Percentiles rank a stretch among this genome's conserved stretches.
phyloP scores from a whole-genome alignment of 2,797 vertebrate species.

The Hipposideros larvatus region DNA sequence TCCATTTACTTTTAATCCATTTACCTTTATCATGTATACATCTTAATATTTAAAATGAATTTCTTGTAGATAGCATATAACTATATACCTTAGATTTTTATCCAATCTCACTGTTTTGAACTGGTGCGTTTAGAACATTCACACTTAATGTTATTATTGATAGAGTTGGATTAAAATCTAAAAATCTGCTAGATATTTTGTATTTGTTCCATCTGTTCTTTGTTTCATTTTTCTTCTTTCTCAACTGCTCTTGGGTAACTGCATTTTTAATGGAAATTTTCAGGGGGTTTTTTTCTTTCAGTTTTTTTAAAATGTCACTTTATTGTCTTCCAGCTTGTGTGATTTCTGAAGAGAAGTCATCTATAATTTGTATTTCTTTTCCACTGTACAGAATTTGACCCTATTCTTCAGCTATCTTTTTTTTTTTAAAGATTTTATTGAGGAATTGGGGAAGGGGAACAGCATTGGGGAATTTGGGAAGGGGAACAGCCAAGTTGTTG shows the following conservation, averaged over 20 bases:
- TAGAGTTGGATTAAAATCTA: background rate
- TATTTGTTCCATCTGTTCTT: background rate
- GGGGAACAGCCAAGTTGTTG: too few relatives aligned
- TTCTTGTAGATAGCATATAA: background rate
- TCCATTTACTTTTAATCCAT: background rate
- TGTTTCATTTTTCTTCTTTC: background rate
- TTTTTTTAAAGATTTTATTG: too few relatives aligned
- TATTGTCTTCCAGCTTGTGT: background rate
- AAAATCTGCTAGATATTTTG: background rate
- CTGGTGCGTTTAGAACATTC: background rate
- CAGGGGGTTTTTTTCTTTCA: background rate
- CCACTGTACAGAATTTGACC: background rate
- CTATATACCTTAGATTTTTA: background rate
- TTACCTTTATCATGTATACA: background rate
- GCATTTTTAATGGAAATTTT: slow-evolving; percentile 23
- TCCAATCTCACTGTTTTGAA: background rate
- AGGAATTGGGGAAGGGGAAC: too few relatives aligned
- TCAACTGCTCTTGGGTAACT: background rate
- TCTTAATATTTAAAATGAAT: background rate
- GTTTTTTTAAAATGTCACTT: background rate
- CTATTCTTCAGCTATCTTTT: background rate
- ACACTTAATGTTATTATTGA: background rate
- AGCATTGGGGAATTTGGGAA: too few relatives aligned
- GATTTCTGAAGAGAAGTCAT: background rate
- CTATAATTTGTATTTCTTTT: background rate